Conservation (phyloP, 1,140 invertebrate genomes). For the Psix sp. region DNA sequence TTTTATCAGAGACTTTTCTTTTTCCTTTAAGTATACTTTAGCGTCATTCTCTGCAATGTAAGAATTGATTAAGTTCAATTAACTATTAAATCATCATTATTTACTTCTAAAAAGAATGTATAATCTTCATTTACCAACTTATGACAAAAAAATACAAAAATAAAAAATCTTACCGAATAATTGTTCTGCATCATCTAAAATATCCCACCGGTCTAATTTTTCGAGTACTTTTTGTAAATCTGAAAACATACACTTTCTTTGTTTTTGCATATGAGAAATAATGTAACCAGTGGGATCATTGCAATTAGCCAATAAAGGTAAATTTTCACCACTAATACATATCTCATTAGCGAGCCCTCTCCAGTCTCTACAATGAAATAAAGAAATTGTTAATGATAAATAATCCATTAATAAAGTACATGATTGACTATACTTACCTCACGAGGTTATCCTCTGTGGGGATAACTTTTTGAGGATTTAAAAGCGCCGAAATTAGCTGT, state of each 20-base stretch:
- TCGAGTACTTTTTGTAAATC: conserved; percentile 77
- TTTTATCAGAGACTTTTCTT: conserved; percentile 53
- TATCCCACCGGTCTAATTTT: conserved; percentile 82
- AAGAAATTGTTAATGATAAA: not conserved
- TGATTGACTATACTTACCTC: conserved; percentile 68
- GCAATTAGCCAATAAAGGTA: conserved; percentile 73
- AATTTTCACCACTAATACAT: conserved; percentile 73
- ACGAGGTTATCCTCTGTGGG: conserved; percentile 78
- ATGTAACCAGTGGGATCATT: conserved; percentile 78
- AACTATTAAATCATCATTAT: not conserved
- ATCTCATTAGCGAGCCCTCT: conserved; percentile 80
- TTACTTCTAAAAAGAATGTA: no score
- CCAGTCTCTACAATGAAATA: conserved; percentile 79
- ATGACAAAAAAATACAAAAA: conserved; percentile 1
- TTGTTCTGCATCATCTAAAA: conserved; percentile 79
- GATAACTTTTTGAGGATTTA: conserved; percentile 81
- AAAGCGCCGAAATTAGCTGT: conserved; percentile 75
- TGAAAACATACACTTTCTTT: conserved; percentile 73
- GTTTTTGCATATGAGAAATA: conserved; percentile 75
- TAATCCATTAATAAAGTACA: not conserved
- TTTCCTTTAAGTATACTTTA: conserved; percentile 61
- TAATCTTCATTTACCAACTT: no score
- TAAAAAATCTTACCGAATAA: conserved; percentile 76
- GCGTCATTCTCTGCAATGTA: conserved; percentile 70
- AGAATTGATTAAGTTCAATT: conserved; percentile 5